Evolutionary conservation across 2,113 vertebrate species (phyloP).

Genomic region (Nothoprocta perdicaria): DNA sequence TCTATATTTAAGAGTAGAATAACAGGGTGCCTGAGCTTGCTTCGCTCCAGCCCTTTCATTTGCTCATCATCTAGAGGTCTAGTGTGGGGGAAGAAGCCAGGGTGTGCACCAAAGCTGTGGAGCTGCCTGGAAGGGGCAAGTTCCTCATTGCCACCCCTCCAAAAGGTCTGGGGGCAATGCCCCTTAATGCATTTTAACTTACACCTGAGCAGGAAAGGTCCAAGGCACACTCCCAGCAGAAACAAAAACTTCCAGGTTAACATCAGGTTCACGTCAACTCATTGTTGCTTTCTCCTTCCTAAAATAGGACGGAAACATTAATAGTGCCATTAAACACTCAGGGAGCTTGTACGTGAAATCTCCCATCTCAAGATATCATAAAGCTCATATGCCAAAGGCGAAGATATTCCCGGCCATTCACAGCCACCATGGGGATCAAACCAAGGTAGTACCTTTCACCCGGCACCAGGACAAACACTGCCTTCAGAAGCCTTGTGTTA

Average conservation of each 20-base stretch:
- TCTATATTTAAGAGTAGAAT: slow-evolving; percentile 25
- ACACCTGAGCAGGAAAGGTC: neutral
- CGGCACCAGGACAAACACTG: fast-evolving
- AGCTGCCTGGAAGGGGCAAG: neutral
- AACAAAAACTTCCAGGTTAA: neutral
- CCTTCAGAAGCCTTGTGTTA: fast-evolving
- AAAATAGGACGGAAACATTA: neutral
- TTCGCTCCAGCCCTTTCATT: neutral
- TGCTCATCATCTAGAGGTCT: neutral
- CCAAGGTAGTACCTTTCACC: neutral
- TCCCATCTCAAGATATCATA: neutral
- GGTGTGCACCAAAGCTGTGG: neutral
- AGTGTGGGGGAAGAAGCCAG: neutral
- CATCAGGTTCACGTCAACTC: neutral
- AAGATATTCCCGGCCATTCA: neutral
- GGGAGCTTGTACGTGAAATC: neutral
- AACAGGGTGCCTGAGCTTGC: slow-evolving; percentile 38
- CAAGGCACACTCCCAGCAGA: fast-evolving
- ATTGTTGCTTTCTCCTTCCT: fast-evolving
- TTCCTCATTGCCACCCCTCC: neutral
- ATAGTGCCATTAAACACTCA: neutral
- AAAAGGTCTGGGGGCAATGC: neutral
- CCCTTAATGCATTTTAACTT: neutral
- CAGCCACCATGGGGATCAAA: fast-evolving
- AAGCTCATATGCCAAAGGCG: neutral